Conservation (phyloP, 2,888 invertebrate genomes). For the Apodemia mormo region DNA sequence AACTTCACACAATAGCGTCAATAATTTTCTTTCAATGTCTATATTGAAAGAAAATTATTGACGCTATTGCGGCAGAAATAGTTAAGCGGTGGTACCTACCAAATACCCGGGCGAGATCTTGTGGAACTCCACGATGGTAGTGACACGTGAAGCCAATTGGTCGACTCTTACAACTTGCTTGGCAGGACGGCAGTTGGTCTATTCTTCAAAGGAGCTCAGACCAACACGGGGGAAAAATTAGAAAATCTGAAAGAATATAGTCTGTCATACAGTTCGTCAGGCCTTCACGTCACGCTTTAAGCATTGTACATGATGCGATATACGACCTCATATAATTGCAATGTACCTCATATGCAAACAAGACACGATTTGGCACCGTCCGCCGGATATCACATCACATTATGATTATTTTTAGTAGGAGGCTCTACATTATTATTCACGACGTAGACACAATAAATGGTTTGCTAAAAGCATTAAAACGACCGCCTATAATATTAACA, state of each 20-base stretch:
- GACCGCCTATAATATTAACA: neutral
- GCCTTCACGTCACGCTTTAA: neutral
- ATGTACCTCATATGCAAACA: conserved; percentile 60
- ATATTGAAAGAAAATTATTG: neutral
- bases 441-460: conserved; percentile 37
- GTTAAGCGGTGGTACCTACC: too few species aligned
- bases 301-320: neutral
- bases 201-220: too few species aligned
- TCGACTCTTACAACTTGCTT: too few species aligned
- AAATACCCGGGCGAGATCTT: too few species aligned
- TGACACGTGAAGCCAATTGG: too few species aligned
- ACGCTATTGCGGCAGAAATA: neutral
- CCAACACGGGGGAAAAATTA: neutral
- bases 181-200: too few species aligned
- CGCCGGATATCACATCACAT: conserved; percentile 68
- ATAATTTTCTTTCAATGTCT: too few species aligned
- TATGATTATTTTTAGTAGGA: conserved; percentile 62
- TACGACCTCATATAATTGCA: conserved; percentile 6
- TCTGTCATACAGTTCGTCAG: too few species aligned
- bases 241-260: neutral
- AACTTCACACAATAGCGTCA: neutral
- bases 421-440: conserved; percentile 57
- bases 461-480: conserved; percentile 8
- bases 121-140: too few species aligned
- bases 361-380: conserved; percentile 59